Evolutionary conservation across 2,888 invertebrate genomes (phyloP).

Genomic region (Lasius fuliginosus): DNA sequence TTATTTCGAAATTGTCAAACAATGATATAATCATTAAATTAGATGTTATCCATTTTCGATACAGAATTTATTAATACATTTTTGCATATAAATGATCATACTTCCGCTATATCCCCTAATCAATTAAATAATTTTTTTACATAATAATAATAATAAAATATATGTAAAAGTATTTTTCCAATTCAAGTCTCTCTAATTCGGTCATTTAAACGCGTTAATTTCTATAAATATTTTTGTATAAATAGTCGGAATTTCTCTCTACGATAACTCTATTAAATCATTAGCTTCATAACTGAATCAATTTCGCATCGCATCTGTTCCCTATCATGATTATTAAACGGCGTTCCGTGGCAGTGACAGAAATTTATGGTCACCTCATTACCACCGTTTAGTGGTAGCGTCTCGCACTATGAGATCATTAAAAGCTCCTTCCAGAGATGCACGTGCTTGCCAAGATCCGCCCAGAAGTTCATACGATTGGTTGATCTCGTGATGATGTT

Average conservation of each 20-base stretch:
- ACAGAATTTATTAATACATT: background rate
- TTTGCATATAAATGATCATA: background rate
- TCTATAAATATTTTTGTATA: background rate
- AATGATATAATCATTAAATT: slow-evolving; percentile 12
- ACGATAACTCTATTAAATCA: slow-evolving; percentile 12
- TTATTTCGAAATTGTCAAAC: slow-evolving; percentile 2
- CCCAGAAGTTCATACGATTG: slow-evolving; percentile 81
- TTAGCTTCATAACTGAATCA: slow-evolving; percentile 53
- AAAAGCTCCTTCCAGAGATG: slow-evolving; percentile 76
- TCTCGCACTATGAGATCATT: slow-evolving; percentile 81
- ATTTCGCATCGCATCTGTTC: slow-evolving; percentile 62
- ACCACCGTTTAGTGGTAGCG: slow-evolving; percentile 80
- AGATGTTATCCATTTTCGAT: background rate
- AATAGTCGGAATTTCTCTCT: background rate
- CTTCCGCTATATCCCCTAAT: background rate
- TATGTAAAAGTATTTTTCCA: background rate
- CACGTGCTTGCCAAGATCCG: slow-evolving; percentile 84
- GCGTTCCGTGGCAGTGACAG: slow-evolving; percentile 74
- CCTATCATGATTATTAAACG: slow-evolving; percentile 79
- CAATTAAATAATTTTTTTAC: background rate
- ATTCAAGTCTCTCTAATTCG: background rate
- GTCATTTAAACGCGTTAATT: slow-evolving; percentile 1
- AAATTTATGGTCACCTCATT: slow-evolving; percentile 83
- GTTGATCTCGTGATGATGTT: slow-evolving; percentile 77
- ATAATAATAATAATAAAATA: background rate